A percentile compares a stretch with the other conserved stretches of the same genome.
phyloP scores from a whole-genome alignment of 2,113 vertebrate species.

The Hystrix cristata region DNA sequence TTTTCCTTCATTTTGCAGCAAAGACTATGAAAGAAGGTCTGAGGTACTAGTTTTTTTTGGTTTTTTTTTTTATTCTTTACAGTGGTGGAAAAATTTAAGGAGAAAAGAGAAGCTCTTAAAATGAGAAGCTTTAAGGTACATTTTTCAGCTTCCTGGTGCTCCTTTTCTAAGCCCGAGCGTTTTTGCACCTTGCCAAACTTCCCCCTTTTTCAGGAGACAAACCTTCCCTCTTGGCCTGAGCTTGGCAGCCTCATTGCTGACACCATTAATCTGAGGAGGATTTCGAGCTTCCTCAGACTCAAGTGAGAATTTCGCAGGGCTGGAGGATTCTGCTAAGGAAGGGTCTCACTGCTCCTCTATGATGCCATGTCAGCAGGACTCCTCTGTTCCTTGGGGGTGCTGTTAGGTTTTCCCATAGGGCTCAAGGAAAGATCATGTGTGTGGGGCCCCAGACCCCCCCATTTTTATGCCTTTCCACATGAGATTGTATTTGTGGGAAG shows the following conservation, averaged over 20 bases:
- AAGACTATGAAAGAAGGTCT: neutral
- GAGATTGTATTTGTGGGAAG: neutral
- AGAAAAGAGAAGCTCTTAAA: neutral
- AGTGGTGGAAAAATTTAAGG: neutral
- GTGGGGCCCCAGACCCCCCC: neutral
- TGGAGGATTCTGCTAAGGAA: neutral
- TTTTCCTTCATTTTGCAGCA: neutral
- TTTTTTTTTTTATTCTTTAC: neutral
- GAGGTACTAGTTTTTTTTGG: neutral
- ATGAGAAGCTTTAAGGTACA: neutral
- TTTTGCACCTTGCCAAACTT: fast-evolving
- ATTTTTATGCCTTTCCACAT: neutral
- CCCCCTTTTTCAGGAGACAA: neutral
- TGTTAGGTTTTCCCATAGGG: neutral
- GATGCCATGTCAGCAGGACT: neutral
- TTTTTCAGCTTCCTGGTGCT: neutral
- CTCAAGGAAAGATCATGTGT: neutral
- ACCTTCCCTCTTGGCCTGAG: neutral
- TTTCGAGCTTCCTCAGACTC: too few species aligned
- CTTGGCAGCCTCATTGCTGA: neutral
- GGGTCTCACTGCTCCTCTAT: neutral
- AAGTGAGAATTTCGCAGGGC: neutral
- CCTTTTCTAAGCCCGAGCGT: neutral
- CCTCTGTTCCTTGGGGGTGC: neutral
- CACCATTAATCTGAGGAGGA: neutral